Evolutionary conservation across 1,140 invertebrate genomes (phyloP).

Genomic region (Ostrea denselamellosa): DNA sequence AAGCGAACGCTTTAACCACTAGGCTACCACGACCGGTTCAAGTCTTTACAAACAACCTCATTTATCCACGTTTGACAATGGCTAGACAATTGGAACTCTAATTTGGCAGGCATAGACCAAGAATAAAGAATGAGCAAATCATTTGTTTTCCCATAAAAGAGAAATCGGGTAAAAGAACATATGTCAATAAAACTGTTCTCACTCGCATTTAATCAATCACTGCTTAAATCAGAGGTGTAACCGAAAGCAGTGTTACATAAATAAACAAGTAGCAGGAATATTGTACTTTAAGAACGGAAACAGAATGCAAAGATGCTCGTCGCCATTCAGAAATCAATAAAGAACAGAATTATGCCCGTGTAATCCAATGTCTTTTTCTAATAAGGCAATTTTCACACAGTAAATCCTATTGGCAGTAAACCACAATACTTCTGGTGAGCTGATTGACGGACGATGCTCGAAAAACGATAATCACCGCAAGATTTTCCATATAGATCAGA

Average conservation of each 20-base stretch:
- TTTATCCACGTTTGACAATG: too few species aligned
- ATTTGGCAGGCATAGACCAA: too few species aligned
- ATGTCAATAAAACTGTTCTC: too few species aligned
- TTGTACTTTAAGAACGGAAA: background rate
- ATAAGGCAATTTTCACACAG: constrained; percentile 22
- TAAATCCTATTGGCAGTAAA: constrained; percentile 17
- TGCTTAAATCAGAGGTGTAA: background rate
- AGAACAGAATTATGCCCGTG: background rate
- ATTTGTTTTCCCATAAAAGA: too few species aligned
- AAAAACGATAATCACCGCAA: background rate
- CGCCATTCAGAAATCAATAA: background rate
- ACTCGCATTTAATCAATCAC: too few species aligned
- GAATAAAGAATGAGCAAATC: too few species aligned
- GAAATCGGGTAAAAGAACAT: too few species aligned
- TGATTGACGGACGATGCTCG: background rate
- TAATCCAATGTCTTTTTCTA: constrained; percentile 8
- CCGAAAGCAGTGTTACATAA: background rate
- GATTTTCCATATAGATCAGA: background rate
- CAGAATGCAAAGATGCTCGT: background rate
- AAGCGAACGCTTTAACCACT: too few species aligned
- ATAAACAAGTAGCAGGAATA: background rate
- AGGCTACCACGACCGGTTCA: too few species aligned
- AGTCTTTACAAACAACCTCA: too few species aligned
- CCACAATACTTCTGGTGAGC: background rate
- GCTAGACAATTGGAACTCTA: too few species aligned